These are phyloP conservation scores for Amphiprion percula DNA, from an alignment of 2,113 vertebrate species.

Conservation along the genomic window DNA sequence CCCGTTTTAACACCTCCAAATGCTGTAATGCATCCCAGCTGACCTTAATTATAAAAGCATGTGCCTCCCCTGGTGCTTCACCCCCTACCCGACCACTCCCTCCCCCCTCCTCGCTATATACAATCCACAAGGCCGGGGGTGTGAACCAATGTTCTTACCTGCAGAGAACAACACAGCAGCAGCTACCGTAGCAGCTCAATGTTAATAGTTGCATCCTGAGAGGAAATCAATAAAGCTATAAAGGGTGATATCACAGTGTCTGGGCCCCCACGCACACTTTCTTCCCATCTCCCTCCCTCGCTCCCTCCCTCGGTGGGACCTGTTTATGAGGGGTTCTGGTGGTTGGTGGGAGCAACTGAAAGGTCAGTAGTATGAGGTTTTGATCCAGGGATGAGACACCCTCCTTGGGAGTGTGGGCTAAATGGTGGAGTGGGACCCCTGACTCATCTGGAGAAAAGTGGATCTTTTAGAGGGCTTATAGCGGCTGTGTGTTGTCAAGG, in stretches of 20 bases:
- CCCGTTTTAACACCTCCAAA: conserved; percentile 88
- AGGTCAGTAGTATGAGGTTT: conserved; percentile 76
- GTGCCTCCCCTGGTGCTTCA: conserved; percentile 70
- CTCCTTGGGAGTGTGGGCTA: conserved; percentile 63
- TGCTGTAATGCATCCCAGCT: conserved; percentile 89
- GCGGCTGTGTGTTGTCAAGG: conserved; percentile 71
- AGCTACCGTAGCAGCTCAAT: conserved; percentile 76
- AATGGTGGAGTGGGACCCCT: conserved; percentile 72
- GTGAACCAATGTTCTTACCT: conserved; percentile 80
- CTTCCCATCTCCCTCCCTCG: conserved; percentile 17
- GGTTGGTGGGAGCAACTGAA: conserved; percentile 61
- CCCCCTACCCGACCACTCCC: conserved; percentile 3
- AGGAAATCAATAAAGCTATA: conserved; percentile 88
- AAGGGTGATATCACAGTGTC: conserved; percentile 86
- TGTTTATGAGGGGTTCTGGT: conserved; percentile 71
- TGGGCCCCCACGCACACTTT: conserved; percentile 62
- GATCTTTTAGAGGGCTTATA: conserved; percentile 72
- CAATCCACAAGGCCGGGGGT: conserved; percentile 70
- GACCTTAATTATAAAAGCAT: conserved; percentile 89
- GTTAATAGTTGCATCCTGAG: conserved; percentile 87
- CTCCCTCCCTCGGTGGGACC: conserved; percentile 57
- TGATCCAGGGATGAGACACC: conserved; percentile 76
- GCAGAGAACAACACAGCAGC: conserved; percentile 78
- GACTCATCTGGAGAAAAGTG: conserved; percentile 71
- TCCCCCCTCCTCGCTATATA: conserved; percentile 25